phyloP scores from a whole-genome alignment of 1,140 invertebrate genomes.

The Paraescarpia echinospica region DNA sequence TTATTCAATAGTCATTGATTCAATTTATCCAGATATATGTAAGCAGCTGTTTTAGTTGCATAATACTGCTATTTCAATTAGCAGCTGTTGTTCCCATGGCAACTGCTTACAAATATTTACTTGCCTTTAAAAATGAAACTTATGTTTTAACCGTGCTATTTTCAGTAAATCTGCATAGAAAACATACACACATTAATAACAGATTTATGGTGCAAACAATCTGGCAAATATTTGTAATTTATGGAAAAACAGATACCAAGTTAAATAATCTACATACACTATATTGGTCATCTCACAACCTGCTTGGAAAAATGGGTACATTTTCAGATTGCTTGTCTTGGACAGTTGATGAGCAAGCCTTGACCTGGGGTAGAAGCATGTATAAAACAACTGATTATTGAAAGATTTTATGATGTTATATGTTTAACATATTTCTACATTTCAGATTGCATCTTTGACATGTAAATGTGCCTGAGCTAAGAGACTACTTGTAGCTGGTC shows the following conservation, averaged over 20 bases:
- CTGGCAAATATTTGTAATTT: background rate
- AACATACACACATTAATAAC: background rate
- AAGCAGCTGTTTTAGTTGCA: background rate
- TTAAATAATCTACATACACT: background rate
- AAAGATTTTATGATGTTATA: background rate
- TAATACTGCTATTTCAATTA: background rate
- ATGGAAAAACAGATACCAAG: background rate
- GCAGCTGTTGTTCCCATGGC: background rate
- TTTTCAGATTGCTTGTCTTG: background rate
- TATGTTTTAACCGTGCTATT: background rate
- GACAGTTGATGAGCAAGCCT: background rate
- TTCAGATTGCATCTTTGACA: background rate
- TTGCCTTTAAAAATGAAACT: background rate
- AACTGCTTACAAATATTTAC: background rate
- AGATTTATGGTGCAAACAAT: background rate
- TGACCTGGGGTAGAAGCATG: background rate
- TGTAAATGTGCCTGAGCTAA: background rate
- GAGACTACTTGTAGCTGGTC: background rate
- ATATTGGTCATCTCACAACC: background rate
- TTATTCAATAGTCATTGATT: too few species aligned
- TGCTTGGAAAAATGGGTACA: background rate
- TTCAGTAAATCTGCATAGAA: background rate
- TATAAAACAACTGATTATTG: background rate
- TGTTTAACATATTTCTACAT: background rate
- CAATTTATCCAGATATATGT: background rate